Conservation (phyloP, 2,797 vertebrate genomes). For the Hemitrygon akajei region DNA sequence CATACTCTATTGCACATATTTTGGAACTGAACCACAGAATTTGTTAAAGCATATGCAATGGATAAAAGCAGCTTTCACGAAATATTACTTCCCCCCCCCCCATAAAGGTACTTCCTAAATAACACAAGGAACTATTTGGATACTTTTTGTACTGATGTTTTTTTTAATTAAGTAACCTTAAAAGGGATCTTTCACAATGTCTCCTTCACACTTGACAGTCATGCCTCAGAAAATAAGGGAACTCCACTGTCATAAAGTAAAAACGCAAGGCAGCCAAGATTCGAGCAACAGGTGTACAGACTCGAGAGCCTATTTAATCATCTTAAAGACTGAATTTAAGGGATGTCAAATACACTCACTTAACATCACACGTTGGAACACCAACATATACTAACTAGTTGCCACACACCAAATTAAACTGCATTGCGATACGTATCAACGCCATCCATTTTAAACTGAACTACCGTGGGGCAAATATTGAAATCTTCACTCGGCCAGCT, state of each 20-base stretch:
- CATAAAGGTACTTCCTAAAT: background rate
- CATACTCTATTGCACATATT: background rate
- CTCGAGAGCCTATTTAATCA: background rate
- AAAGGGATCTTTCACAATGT: background rate
- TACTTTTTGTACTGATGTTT: background rate
- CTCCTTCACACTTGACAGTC: background rate
- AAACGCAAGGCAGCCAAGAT: background rate
- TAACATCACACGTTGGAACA: background rate
- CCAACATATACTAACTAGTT: background rate
- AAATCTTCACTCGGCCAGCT: constrained; percentile 1
- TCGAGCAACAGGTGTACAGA: background rate
- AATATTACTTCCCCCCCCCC: no score
- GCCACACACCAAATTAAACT: background rate
- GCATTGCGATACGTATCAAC: background rate
- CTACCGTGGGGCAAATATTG: background rate
- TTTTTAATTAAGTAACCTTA: no score
- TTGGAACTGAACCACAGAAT: no score
- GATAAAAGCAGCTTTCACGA: background rate
- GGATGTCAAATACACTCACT: background rate
- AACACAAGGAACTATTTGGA: background rate
- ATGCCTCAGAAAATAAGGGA: background rate
- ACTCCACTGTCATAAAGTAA: background rate
- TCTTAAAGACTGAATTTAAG: background rate
- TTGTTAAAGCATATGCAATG: no score
- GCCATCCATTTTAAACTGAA: background rate